Conservation (phyloP, 2,113 vertebrate genomes). For the Carassius carassius region DNA sequence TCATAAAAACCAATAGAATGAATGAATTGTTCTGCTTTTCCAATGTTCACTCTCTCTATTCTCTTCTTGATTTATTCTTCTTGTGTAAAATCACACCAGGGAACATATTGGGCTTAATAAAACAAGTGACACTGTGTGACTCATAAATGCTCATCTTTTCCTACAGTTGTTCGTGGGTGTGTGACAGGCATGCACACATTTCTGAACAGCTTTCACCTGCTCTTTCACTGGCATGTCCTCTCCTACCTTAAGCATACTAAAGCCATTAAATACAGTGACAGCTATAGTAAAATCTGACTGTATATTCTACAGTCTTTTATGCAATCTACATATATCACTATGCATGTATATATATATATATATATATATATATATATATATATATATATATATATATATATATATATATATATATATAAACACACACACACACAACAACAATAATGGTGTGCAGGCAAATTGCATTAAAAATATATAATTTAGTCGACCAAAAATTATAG, state of each 20-base stretch:
- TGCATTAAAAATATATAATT: not conserved
- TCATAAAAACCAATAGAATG: not conserved
- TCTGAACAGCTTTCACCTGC: not conserved
- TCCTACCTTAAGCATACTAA: not conserved
- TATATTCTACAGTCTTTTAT: too few relatives aligned
- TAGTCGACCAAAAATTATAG: too few relatives aligned
- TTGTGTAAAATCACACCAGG: not conserved
- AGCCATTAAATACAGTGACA: too few relatives aligned
- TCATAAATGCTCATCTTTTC: not conserved
- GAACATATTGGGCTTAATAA: slow-evolving; percentile 5
- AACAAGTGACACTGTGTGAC: not conserved
- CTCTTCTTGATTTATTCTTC: not conserved
- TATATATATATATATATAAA: too few relatives aligned
- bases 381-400: too few relatives aligned
- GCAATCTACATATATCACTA: too few relatives aligned
- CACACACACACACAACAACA: too few relatives aligned
- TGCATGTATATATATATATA: too few relatives aligned
- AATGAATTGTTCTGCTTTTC: not conserved
- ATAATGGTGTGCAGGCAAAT: not conserved
- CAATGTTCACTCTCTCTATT: not conserved
- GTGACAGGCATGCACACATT: not conserved
- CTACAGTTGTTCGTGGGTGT: not conserved
- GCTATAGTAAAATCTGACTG: too few relatives aligned
- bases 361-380: too few relatives aligned
- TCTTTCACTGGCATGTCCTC: not conserved